Conservation (phyloP, 2,888 invertebrate genomes). For the Polydrusus pterygomalis region DNA sequence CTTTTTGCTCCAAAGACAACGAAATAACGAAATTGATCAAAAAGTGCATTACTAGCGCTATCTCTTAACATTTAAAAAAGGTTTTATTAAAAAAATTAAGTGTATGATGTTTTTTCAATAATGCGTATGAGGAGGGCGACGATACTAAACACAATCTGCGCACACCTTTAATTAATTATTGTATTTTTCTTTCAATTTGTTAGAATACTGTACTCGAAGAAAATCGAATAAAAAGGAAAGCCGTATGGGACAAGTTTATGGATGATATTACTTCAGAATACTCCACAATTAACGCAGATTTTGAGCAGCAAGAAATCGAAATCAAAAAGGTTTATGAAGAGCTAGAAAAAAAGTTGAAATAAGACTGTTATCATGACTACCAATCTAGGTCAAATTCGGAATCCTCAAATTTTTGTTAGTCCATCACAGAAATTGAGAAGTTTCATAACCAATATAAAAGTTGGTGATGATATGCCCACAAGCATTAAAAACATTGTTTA, state of each 20-base stretch:
- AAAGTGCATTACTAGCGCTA: no score
- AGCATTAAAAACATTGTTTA: constrained; percentile 63
- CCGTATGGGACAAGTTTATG: constrained; percentile 84
- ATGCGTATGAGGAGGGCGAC: no score
- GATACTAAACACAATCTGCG: background rate
- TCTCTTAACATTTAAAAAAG: no score
- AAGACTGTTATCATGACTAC: constrained; percentile 69
- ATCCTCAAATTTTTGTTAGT: constrained; percentile 78
- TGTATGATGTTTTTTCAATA: no score
- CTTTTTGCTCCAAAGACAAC: no score
- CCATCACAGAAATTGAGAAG: constrained; percentile 77
- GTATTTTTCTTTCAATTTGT: constrained; percentile 7
- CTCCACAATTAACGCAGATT: constrained; percentile 83
- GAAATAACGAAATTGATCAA: no score
- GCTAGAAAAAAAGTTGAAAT: constrained; percentile 75
- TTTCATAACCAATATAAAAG: constrained; percentile 74
- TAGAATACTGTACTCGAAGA: constrained; percentile 73
- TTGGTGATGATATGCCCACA: constrained; percentile 72
- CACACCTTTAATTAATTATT: background rate
- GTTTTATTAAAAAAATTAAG: no score
- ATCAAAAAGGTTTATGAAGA: constrained; percentile 83
- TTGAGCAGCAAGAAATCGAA: constrained; percentile 86
- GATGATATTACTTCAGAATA: constrained; percentile 86
- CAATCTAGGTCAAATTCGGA: constrained; percentile 77
- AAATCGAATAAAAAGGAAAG: constrained; percentile 74